Conservation (phyloP, 2,888 invertebrate species). For the Campoletis raptor region DNA sequence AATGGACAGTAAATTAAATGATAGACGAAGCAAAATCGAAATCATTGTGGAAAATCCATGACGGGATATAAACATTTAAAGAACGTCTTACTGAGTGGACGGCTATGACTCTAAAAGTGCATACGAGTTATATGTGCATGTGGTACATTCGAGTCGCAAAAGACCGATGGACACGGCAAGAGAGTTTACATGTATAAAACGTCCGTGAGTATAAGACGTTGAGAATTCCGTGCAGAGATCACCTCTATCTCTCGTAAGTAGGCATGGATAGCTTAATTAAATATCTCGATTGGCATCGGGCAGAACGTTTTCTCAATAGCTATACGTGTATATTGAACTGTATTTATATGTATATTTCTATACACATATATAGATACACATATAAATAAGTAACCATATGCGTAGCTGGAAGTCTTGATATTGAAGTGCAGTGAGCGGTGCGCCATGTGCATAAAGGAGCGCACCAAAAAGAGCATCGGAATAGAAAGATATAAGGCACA, state of each 20-base stretch:
- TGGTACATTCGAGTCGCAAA: slow-evolving; percentile 23
- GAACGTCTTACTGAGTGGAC: slow-evolving; percentile 10
- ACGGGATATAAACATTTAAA: slow-evolving; percentile 61
- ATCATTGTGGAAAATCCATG: slow-evolving; percentile 63
- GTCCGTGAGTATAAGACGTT: slow-evolving; percentile 33
- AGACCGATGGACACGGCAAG: slow-evolving; percentile 17
- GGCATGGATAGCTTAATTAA: slow-evolving; percentile 74
- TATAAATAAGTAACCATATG: slow-evolving; percentile 7
- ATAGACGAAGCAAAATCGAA: slow-evolving; percentile 43
- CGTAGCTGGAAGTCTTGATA: slow-evolving; percentile 56
- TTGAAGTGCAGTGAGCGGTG: slow-evolving; percentile 53
- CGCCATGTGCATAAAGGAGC: slow-evolving; percentile 41
- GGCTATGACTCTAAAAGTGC: not conserved
- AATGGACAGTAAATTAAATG: not conserved
- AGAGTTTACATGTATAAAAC: slow-evolving; percentile 23
- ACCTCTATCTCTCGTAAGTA: slow-evolving; percentile 52
- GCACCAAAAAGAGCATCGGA: slow-evolving; percentile 48
- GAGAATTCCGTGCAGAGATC: slow-evolving; percentile 60
- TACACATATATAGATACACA: slow-evolving; percentile 1
- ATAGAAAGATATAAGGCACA: slow-evolving; percentile 59
- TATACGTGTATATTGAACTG: slow-evolving; percentile 6
- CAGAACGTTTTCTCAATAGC: slow-evolving; percentile 47
- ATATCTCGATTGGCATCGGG: slow-evolving; percentile 71
- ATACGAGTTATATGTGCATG: not conserved
- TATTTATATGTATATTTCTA: slow-evolving; percentile 31